Evolutionary conservation across 30 jellyfish, hydroid and myxozoan genomes (phyloP), one percentile per base, ranked within the genome.

Genomic region (Nemopilema nomurai): DNA sequence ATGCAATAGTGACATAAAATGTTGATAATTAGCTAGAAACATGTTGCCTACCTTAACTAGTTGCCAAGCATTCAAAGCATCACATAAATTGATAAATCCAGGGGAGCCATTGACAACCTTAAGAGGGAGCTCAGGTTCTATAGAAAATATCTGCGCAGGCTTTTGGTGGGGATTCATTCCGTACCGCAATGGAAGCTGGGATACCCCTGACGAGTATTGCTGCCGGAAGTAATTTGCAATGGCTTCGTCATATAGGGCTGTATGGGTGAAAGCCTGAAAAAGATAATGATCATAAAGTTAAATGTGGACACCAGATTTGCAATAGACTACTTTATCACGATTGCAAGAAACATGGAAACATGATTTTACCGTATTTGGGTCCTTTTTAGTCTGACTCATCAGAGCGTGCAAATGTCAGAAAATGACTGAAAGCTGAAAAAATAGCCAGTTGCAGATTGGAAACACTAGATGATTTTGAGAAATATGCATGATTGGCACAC

Each of bases 91-190:
- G 86, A 92, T 92, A 70, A 86, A 92, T 21, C 98, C 98, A 73
- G 98, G 98, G 9, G 98, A 87, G 3, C 98, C 98, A 62, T 92
- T 92, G 51, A 86, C 88, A 21, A 92, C 96, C 6, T 87, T 75
- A 16, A 92, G 3, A 1, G 98, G 98, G 18, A 92, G 89, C 16
- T 81, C 82, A 19, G 89, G 51, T 18, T 51, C 80, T 7, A 67
- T 20, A 1, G 98, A 67, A 51, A 1, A 83, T 3, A 92, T 73
- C 73, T 87, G 96, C 0, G 98, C 98, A 0, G 98, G 98, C 71
- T 92, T 87, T 76, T 92, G 98, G 62, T 92, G 98, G 18, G 98
- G 98, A 71, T 92, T 92, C 93, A 85, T 87, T 62, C 98, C 98
- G 62, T 92, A 92, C 21, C 98, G 89, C 83, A 92, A 87, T 8